Base-by-base conservation (phyloP, 2,113 vertebrate genomes). In the Oryzias woworae region DNA sequence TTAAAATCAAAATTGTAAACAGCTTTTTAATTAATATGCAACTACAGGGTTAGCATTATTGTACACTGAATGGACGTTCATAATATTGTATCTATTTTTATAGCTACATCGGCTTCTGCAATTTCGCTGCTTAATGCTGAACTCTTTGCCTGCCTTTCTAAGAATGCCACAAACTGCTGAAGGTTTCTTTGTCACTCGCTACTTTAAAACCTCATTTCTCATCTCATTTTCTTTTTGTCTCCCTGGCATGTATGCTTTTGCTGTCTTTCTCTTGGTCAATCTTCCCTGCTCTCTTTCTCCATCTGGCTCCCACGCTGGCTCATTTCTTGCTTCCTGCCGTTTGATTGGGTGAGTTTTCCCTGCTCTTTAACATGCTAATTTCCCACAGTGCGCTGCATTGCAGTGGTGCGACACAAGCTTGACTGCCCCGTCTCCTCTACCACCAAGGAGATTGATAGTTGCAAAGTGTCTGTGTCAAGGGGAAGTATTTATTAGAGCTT, bases 281-380 rank as follows among this genome's bases (percentile, higher is more conserved):
- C 49, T 63, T 10, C 24, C 56, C 68, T 16, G 44, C 56, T 52
- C 74, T 82, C 61, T 77, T 41, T 82, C 68, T 84, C 74, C 80
- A 76, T 86, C 75, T 87, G 82, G 69, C 84, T 85, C 86, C 81
- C 81, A 84, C 85, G 77, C 84, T 87, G 87, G 85, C 85, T 87
- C 85, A 83, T 88, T 89, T 85, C 86, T 90, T 87, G 85, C 86
- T 89, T 89, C 89, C 86, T 77, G 87, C 86, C 74, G 69, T 88
- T 75, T 88, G 85, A 90, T 85, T 84, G 82, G 89, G 89, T 89
- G 89, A 90, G 89, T 90, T 77, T 36, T 66, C 58, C 69, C 64
- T 64, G 83, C 86, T 81, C 76, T 71, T 86, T 81, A 71, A 71
- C 63, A 76, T 63, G 65, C 73, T 86, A 70, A 83, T 82, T 87